These are phyloP conservation scores for Caiman crocodilus DNA, from an alignment of 2,797 vertebrate species.

Conservation along the genomic window DNA sequence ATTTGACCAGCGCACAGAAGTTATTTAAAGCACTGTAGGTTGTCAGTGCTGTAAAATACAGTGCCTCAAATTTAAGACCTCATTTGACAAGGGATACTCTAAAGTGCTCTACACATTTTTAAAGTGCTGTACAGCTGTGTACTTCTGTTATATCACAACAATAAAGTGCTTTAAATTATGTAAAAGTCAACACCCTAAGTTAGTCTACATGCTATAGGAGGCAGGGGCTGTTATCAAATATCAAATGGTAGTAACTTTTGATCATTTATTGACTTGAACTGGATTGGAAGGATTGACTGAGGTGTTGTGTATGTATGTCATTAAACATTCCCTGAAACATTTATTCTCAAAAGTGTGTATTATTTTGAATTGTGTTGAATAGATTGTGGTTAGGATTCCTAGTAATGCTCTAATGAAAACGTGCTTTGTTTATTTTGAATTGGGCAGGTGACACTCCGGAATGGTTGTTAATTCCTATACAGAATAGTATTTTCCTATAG, in stretches of 20 bases:
- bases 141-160: too few species aligned
- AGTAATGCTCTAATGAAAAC: background rate
- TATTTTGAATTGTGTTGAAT: background rate
- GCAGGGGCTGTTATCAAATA: background rate
- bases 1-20: too few species aligned
- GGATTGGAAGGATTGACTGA: background rate
- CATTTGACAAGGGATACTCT: too few species aligned
- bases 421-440: background rate
- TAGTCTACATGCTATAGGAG: background rate
- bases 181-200: too few species aligned
- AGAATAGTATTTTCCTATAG: background rate
- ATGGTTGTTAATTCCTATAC: background rate
- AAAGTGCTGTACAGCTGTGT: too few species aligned
- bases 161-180: too few species aligned
- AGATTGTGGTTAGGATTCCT: background rate
- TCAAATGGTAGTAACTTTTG: conserved; percentile 1
- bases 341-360: background rate
- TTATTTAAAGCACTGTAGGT: too few species aligned
- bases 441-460: background rate
- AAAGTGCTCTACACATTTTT: too few species aligned
- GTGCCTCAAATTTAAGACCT: too few species aligned
- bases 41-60: too few species aligned
- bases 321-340: background rate
- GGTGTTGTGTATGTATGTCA: background rate
- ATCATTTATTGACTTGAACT: background rate